phyloP scores from a whole-genome alignment of 2,113 vertebrate species.

The Alethe diademata region DNA sequence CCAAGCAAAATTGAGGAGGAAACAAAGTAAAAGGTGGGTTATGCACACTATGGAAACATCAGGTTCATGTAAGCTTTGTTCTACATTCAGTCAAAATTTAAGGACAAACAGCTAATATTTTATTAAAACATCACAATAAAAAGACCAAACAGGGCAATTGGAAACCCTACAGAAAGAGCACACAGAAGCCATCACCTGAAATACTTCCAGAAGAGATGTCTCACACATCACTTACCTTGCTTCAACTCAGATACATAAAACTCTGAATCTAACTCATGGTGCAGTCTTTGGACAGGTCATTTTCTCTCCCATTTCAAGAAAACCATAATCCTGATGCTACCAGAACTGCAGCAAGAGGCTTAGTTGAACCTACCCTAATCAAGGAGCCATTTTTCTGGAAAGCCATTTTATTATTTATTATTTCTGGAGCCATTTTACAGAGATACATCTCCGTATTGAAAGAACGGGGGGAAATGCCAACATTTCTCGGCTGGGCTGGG shows the following conservation, averaged over 20 bases:
- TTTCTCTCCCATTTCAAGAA: background rate
- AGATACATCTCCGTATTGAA: background rate
- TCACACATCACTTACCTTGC: background rate
- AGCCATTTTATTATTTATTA: background rate
- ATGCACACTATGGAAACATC: background rate
- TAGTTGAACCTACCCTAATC: background rate
- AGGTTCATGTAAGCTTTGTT: background rate
- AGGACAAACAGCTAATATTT: background rate
- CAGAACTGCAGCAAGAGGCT: background rate
- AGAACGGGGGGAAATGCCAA: fast-evolving
- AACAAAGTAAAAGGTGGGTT: background rate
- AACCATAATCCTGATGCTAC: background rate
- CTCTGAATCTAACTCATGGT: background rate
- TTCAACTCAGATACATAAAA: background rate
- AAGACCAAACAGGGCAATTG: background rate
- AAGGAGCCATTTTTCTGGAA: background rate
- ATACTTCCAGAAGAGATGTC: background rate
- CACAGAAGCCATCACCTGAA: background rate
- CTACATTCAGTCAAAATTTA: background rate
- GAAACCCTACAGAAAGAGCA: background rate
- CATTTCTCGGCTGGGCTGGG: background rate
- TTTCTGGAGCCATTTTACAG: too few species aligned
- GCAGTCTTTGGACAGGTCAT: background rate
- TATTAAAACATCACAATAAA: background rate
- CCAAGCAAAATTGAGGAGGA: background rate